Base-by-base conservation (phyloP, 1,140 invertebrate species). In the Sarcophaga bullata region DNA sequence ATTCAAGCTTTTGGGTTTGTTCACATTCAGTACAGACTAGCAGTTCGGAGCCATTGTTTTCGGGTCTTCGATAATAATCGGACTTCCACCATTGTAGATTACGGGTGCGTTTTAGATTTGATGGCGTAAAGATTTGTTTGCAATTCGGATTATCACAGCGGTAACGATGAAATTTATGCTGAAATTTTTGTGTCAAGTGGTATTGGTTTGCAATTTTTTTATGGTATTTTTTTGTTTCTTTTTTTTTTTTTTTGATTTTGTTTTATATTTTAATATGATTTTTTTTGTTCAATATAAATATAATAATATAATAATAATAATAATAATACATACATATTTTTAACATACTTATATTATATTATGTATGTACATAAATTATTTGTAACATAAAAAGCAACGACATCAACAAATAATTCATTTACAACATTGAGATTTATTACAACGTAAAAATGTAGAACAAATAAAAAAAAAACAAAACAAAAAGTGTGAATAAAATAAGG, bases 131-230 rank as follows among this genome's bases (percentile, higher is more conserved):
- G 72, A 86, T 85, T 84, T 87, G 85, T 85, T 84, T 86, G 82
- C 86, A 87, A 76, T 86, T 86, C 10, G 85, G 86, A 83, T 87
- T 87, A 87, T 87, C 86, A 87, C 86, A 87, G 86, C 86, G 86
- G 82, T 87, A 87, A 84, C 86, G 86, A 87, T 87, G 86, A 82
- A 87, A 87, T 83, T 87, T 87, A 72, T 86, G 84, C 86, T 87
- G 73, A 3, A 84, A 82, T 37, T 11, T 76, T 78, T 78, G 58
- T 78, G 46, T 80, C 37, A 78, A 50, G 75, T 78, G 48, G 75
- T 78, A 78, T 19, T 78, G 75, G 75, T 78, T 78, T 8, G 48
- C 48, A 78, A 78, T 52, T 50, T 78, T 49, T 50, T 76, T 49
- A 1, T 76, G 15, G 46, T 49, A n/a, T n/a, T n/a, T 73, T 76